Evolutionary conservation across 2,797 vertebrate species (phyloP).

Genomic region (Paguma larvata): DNA sequence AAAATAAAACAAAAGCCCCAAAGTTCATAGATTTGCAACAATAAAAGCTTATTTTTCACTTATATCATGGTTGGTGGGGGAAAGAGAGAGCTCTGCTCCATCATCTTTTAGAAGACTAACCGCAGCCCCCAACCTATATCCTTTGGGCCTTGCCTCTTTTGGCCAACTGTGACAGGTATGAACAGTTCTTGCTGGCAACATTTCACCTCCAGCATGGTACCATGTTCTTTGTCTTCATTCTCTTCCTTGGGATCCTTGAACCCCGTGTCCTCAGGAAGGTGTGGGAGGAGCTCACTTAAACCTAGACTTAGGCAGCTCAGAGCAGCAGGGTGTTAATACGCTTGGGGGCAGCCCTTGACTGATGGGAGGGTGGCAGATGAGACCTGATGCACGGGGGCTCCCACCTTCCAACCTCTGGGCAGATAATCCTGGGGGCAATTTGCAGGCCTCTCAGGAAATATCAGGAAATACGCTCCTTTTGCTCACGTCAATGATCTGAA

Average conservation of each 20-base stretch:
- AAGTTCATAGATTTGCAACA: not conserved
- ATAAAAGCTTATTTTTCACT: not conserved
- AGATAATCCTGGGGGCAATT: not conserved
- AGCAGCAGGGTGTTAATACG: not conserved
- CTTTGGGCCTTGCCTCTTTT: not conserved
- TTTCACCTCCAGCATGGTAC: not conserved
- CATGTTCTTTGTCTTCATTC: not conserved
- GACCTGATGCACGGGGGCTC: not conserved
- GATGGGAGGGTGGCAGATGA: not conserved
- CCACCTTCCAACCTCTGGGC: not conserved
- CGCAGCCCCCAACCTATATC: not conserved
- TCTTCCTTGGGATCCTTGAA: not conserved
- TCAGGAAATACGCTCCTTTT: not conserved
- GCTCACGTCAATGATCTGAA: not conserved
- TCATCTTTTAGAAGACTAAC: not conserved
- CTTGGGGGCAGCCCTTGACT: not conserved
- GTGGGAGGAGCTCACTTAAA: not conserved
- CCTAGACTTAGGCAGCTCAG: not conserved
- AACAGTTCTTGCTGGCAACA: not conserved
- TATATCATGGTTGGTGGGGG: too few relatives aligned
- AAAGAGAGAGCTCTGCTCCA: not conserved
- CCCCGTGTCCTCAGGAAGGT: not conserved
- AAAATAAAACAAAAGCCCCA: not conserved
- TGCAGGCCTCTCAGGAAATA: not conserved
- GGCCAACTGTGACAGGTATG: not conserved